Conservation (phyloP, 2,113 vertebrate genomes). For the Pterophyllum scalare region DNA sequence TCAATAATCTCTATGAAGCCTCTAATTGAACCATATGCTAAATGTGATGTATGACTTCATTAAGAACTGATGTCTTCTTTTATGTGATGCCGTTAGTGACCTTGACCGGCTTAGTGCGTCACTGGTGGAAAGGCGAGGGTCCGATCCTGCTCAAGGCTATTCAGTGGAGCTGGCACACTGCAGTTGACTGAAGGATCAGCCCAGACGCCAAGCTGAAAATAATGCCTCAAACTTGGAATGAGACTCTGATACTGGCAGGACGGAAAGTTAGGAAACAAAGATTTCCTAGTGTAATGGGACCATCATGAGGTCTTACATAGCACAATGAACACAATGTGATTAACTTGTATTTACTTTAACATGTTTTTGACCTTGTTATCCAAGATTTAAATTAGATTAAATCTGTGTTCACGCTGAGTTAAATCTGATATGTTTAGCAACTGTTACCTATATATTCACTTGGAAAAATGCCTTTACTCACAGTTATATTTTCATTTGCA, state of each 20-base stretch:
- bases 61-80: constrained; percentile 63
- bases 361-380: constrained; percentile 16
- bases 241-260: constrained; percentile 11
- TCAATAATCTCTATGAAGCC: constrained; percentile 74
- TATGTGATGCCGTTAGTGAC: constrained; percentile 61
- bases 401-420: neutral
- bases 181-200: constrained; percentile 44
- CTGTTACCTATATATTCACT: neutral
- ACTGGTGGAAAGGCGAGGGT: constrained; percentile 47
- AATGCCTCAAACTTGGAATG: constrained; percentile 42
- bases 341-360: constrained; percentile 16
- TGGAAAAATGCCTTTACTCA: neutral
- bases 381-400: constrained; percentile 9
- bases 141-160: constrained; percentile 62
- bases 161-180: constrained; percentile 49
- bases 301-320: neutral
- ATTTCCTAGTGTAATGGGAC: neutral
- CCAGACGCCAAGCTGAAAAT: constrained; percentile 34
- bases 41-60: constrained; percentile 73
- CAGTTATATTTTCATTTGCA: neutral
- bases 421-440: neutral
- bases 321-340: constrained; percentile 22
- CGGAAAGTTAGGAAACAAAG: constrained; percentile 5
- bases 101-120: constrained; percentile 62
- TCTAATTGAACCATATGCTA: constrained; percentile 76